Percentiles rank a stretch among this genome's conserved stretches.
These are phyloP conservation scores for Orthosia incerta DNA, from an alignment of 2,888 invertebrate species.

Conservation along the genomic window DNA sequence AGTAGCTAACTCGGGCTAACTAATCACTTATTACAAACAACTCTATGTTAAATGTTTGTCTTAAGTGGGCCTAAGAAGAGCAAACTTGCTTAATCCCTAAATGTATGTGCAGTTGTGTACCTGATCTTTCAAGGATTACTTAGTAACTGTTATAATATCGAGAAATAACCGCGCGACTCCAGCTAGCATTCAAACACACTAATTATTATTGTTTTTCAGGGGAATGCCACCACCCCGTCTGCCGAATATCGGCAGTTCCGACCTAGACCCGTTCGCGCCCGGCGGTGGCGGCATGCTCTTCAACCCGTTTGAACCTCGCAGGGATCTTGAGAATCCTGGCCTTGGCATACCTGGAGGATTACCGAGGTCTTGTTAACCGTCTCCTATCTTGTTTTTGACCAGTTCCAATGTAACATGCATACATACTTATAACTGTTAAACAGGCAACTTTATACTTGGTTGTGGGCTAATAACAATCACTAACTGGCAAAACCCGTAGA, in stretches of 20 bases:
- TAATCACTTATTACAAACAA: too few relatives aligned
- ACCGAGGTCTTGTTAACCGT: slow-evolving; percentile 85
- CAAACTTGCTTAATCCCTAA: background rate
- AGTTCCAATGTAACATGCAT: background rate
- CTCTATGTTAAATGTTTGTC: too few relatives aligned
- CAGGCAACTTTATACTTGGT: background rate
- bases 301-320: slow-evolving; percentile 91
- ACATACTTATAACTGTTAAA: background rate
- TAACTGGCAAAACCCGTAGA: too few relatives aligned
- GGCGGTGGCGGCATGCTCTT: slow-evolving; percentile 94
- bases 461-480: background rate
- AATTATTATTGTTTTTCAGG: slow-evolving; percentile 71
- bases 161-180: background rate
- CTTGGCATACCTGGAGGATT: slow-evolving; percentile 91
- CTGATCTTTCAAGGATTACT: background rate
- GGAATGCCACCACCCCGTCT: slow-evolving; percentile 79
- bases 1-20: too few relatives aligned
- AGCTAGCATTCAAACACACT: background rate
- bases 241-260: slow-evolving; percentile 92
- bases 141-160: background rate
- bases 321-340: slow-evolving; percentile 87
- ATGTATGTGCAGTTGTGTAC: background rate
- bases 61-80: background rate
- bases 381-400: background rate
- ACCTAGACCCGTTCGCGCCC: slow-evolving; percentile 94